Base-by-base conservation (phyloP, 2,113 vertebrate species). In the Rhegmatorhina hoffmannsi region DNA sequence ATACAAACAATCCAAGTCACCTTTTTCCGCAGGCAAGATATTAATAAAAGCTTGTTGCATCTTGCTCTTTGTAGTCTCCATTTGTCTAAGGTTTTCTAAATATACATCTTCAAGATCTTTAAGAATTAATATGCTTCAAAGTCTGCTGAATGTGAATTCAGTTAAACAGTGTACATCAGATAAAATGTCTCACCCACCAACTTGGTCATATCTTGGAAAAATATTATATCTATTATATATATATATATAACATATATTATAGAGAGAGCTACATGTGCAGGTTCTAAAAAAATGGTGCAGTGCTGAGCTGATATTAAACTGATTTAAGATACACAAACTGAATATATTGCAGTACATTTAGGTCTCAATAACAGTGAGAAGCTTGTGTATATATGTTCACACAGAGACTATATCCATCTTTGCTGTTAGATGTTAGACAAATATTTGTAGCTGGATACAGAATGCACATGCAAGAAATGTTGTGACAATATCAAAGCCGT, bases 291-390 rank as follows among this genome's bases (percentile, higher is more conserved):
- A 87, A 29, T 62, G 10, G 31, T 84, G 53, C 64, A 62, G 18
- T 56, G 63, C 89, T 47, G 69, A 92, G 64, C 36, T 90, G 76
- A 83, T 84, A 66, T 75, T 95, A 87, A 90, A 82, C 55, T 70
- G 69, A 88, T 95, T 92, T 74, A 81, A 79, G 50, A 72, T 64
- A 87, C 21, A 6, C 1, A 23, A 49, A 25, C 73, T 93, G 88
- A 92, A 89, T 81, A 67, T 58, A 76, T 5, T 82, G 66, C 58
- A 79, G 55, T 84, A 49, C 52, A 33, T 97, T 94, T 82, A n/a
- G 49, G 29, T 84, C 60, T 89, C 73, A 38, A 72, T 33, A 83
- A 44, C 64, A 67, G 33, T 2, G 12, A 91, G 73, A 81, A 55
- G n/a, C 36, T 24, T 73, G 25, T 40, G 21, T 46, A 58, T 46